Evolutionary conservation across 2,113 vertebrate species (phyloP).

Genomic region (Erythrocercus mccallii): DNA sequence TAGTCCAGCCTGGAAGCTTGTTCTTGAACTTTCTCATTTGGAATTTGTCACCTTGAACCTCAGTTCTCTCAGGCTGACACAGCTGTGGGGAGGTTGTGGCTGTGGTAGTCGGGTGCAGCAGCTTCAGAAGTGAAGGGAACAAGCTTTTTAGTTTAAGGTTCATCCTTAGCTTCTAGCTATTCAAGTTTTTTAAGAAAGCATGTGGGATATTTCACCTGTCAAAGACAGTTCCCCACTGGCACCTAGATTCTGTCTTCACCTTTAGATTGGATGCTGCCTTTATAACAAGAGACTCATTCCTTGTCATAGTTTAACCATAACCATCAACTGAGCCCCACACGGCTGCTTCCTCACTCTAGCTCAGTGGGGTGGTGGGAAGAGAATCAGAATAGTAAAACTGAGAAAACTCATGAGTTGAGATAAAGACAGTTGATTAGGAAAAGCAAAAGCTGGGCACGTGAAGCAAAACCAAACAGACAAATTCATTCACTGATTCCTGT

Average conservation of each 20-base stretch:
- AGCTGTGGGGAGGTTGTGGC: background rate
- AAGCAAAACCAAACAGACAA: background rate
- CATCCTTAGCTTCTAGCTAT: background rate
- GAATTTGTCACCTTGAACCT: background rate
- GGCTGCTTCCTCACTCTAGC: background rate
- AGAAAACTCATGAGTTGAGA: background rate
- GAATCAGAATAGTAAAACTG: background rate
- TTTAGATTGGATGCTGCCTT: background rate
- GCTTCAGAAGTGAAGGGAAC: background rate
- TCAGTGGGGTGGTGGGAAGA: background rate
- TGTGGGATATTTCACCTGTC: background rate
- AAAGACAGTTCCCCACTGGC: background rate
- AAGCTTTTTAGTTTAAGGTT: background rate
- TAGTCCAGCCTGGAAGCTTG: background rate
- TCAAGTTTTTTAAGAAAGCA: background rate
- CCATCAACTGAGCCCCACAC: background rate
- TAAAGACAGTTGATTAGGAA: background rate
- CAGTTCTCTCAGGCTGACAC: background rate
- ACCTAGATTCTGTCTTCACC: background rate
- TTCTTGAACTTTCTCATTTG: background rate
- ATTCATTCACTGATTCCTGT: background rate
- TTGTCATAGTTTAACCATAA: background rate
- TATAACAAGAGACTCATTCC: background rate
- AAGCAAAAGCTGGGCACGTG: fast-evolving
- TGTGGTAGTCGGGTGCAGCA: background rate